Percentiles rank a stretch among this genome's conserved stretches.
These are phyloP conservation scores for Lepidocolaptes lacrymiger DNA, from an alignment of 2,797 vertebrate species.

Conservation along the genomic window DNA sequence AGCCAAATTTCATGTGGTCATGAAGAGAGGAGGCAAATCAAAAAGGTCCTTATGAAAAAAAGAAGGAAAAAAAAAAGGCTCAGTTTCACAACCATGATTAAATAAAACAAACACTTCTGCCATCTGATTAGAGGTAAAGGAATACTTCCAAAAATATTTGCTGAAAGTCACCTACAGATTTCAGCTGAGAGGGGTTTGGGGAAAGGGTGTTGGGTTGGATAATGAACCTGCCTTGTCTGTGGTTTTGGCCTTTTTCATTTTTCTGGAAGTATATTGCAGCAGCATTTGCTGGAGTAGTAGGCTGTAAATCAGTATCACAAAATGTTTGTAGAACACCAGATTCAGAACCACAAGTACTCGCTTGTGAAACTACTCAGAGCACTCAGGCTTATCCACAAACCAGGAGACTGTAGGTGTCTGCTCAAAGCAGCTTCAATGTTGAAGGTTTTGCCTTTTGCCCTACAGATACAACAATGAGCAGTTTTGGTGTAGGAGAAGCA, in stretches of 20 bases:
- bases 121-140: conserved; percentile 34
- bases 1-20: conserved; percentile 32
- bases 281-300: not conserved
- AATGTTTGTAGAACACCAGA: not conserved
- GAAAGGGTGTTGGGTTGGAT: not conserved
- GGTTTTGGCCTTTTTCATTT: not conserved
- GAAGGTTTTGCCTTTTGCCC: not conserved
- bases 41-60: not conserved
- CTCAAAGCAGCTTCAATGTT: not conserved
- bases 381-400: not conserved
- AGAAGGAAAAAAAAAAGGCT: not conserved
- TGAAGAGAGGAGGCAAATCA: conserved; percentile 27
- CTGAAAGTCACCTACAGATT: conserved; percentile 12
- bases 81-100: not conserved
- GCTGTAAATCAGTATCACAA: not conserved
- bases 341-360: not conserved
- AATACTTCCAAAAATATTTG: conserved; percentile 31
- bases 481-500: not conserved
- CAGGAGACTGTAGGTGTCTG: not conserved
- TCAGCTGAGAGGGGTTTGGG: not conserved
- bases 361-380: not conserved
- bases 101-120: conserved; percentile 27
- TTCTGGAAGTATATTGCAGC: not conserved
- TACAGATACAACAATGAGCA: not conserved
- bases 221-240: not conserved